Conservation (phyloP, 2,888 invertebrate species). For the Leptinotarsa tumamoca region DNA sequence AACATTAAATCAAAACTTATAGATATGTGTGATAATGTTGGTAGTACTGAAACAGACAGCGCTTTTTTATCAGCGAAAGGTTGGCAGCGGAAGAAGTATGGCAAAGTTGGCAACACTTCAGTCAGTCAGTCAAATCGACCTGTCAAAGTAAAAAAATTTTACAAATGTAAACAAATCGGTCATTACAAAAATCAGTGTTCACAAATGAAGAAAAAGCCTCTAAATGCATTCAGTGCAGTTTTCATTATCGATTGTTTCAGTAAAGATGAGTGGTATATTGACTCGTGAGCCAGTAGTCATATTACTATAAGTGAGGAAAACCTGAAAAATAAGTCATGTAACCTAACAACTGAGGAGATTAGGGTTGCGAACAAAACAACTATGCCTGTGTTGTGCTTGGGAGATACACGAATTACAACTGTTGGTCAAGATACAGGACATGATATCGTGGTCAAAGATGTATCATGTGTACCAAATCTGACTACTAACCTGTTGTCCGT, state of each 20-base stretch:
- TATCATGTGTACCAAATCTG: constrained; percentile 45
- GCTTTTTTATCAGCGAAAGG: neutral
- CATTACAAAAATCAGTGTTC: constrained; percentile 33
- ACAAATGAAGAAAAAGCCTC: neutral
- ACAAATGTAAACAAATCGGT: constrained; percentile 40
- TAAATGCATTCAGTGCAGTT: constrained; percentile 46
- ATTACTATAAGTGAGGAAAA: constrained; percentile 39
- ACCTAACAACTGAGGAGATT: constrained; percentile 36
- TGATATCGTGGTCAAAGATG: constrained; percentile 42
- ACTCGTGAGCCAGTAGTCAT: constrained; percentile 53
- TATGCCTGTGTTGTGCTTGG: constrained; percentile 43
- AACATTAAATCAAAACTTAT: constrained; percentile 49
- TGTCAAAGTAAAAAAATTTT: constrained; percentile 35
- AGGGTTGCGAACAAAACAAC: constrained; percentile 41
- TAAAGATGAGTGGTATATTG: constrained; percentile 52
- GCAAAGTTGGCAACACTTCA: neutral
- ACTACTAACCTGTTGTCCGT: constrained; percentile 19
- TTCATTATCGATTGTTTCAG: constrained; percentile 41
- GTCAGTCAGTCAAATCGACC: neutral
- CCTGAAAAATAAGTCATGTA: constrained; percentile 29
- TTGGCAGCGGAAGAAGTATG: neutral
- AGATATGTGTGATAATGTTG: constrained; percentile 36
- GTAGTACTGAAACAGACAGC: neutral
- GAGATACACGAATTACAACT: constrained; percentile 45
- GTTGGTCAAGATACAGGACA: constrained; percentile 20